Base-by-base conservation (phyloP, 2,113 vertebrate genomes). In the Opisthocomus hoazin region DNA sequence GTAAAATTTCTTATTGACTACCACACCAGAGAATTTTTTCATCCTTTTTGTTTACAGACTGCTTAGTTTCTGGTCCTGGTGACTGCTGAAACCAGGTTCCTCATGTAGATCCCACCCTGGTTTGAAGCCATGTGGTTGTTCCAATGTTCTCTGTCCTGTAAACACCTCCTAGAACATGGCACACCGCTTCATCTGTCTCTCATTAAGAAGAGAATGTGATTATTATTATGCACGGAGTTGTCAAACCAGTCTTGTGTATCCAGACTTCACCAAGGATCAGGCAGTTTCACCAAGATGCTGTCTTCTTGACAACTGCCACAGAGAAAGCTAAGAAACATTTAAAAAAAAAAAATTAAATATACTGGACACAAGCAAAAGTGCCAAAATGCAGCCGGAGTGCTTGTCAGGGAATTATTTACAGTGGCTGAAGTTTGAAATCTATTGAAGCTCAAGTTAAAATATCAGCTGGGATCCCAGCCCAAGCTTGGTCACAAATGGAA, bases 361-460 rank as follows among this genome's bases (percentile, higher is more conserved):
- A 71, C 56, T 58, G 73, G 92, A 61, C 69, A 85, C 78, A 79
- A 90, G 77, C 20, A 54, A 37, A 83, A 93, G 46, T 92, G 95
- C 87, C 82, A 94, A 94, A 95, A 97, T 95, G 50, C 76, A 94
- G 89, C 89, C 36, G 0, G 83, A 84, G 37, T 68, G 39, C 82
- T 68, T 85, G 92, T 91, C 82, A 90, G 54, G 65, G 83, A 87
- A 82, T 92, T 94, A 97, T 96, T 96, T 96, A 93, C 87, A 95
- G 97, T 94, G 90, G 85, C 96, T 96, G 43, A 92, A 75, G 73
- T 89, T 90, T 84, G 94, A 96, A 90, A 90, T 94, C 84, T 96
- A 86, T 94, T 92, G 96, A 95, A 88, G 83, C 84, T 94, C 94
- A 94, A 95, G 87, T 94, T 94, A 96, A 96, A 96, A 95, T 96